Evolutionary conservation across 2,113 vertebrate genomes (phyloP), one percentile per base, ranked within the genome.

Genomic region (Coptodon rendalli): DNA sequence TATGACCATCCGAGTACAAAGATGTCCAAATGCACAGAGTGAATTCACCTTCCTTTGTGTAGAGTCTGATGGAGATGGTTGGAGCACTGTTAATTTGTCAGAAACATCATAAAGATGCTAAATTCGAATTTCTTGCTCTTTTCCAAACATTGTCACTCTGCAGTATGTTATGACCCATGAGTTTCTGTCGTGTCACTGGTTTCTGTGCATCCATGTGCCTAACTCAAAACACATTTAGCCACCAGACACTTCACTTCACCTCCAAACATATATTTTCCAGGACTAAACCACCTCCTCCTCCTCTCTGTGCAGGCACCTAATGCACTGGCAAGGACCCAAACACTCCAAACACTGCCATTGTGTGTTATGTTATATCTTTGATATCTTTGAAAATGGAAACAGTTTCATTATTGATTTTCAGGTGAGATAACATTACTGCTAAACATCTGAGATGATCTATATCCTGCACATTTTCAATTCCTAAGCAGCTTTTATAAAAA

Each of bases 381-480:
- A 52, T 52, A 34, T 78, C 27, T 78, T 78, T 78, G 2, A 78
- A 52, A 78, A 34, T n/a, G 45, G 17, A 78, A 78, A 78, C 73
- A 13, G 45, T 78, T 78, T 31, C 14, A 31, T 78, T 78, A 9
- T 78, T 34, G 27, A 50, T 52, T 78, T 52, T 52, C 17, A 78
- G 48, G 0, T 31, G 6, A 6, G 43, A 78, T n/a, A 34, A n/a
- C 0, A 52, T 52, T 50, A 78, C 16, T 78, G 24, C 40, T 19
- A n/a, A 78, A 52, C 57, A 45, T 50, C 71, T 29, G 27, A 50
- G 43, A 31, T 50, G 27, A 31, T 52, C 11, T 13, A 22, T 2
- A 40, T 38, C 6, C 45, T 57, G 79, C 22, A 12, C 24, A 43
- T 3, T 12, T 56, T 81, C 53, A 11, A 4, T 56, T 57, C 14